These are phyloP conservation scores for Vulpes vulpes DNA, from an alignment of 2,113 vertebrate genomes.

Conservation along the genomic window DNA sequence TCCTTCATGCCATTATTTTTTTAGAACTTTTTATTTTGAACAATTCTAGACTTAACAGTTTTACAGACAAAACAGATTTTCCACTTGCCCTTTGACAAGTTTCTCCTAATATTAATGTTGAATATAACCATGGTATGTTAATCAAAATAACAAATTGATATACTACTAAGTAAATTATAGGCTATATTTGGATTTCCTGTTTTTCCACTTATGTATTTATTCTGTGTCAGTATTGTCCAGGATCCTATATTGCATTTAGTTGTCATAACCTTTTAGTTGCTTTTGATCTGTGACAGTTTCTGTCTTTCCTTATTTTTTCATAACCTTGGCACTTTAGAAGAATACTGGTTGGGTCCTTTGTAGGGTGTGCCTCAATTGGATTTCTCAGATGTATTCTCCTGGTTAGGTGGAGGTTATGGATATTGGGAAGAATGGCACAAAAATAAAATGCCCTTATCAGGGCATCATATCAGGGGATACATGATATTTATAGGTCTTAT, in stretches of 20 bases:
- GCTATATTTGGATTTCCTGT: background rate
- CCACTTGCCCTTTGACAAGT: background rate
- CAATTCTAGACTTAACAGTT: slow-evolving; percentile 2
- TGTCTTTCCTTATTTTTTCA: background rate
- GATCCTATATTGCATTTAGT: background rate
- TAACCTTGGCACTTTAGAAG: background rate
- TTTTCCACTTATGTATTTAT: background rate
- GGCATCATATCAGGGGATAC: background rate
- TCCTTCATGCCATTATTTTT: background rate
- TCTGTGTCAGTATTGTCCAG: background rate
- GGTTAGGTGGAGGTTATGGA: background rate
- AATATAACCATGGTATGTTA: background rate
- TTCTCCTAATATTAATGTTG: background rate
- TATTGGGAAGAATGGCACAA: background rate
- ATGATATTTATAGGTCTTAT: background rate
- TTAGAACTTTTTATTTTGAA: background rate
- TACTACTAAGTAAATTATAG: background rate
- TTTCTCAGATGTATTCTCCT: background rate
- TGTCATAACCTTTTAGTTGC: background rate
- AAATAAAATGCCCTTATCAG: background rate
- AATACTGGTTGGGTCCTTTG: background rate
- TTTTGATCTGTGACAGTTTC: background rate
- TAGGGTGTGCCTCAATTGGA: background rate
- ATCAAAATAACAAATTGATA: slow-evolving; percentile 7
- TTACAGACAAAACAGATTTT: background rate